A percentile compares a stretch with the other conserved stretches of the same genome.
Evolutionary conservation across 2,888 invertebrate genomes (phyloP).

Genomic region (Drosophila eohydei): DNA sequence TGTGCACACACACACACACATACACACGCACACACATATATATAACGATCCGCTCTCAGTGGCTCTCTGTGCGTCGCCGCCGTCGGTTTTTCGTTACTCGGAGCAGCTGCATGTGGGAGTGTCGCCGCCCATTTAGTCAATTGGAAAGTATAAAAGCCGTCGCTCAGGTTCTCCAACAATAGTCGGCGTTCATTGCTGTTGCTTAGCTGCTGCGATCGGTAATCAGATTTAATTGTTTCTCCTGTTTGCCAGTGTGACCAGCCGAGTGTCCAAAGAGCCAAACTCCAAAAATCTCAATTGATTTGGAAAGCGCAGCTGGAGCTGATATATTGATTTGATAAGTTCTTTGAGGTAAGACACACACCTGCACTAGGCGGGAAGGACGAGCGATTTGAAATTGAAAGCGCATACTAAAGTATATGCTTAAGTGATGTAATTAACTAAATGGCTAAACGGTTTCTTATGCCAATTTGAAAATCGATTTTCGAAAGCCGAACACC

Average conservation of each 20-base stretch:
- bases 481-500: conserved; percentile 46
- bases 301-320: conserved; percentile 52
- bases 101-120: conserved; percentile 48
- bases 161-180: conserved; percentile 51
- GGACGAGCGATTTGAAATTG: conserved; percentile 11
- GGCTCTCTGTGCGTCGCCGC: conserved; percentile 18
- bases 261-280: conserved; percentile 16
- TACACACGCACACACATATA: not conserved
- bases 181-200: conserved; percentile 60
- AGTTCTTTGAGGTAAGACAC: conserved; percentile 46
- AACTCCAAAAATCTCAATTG: conserved; percentile 17
- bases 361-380: not conserved
- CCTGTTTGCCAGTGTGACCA: conserved; percentile 39
- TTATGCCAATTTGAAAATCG: conserved; percentile 39
- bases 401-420: conserved; percentile 18
- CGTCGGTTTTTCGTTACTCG: conserved; percentile 13
- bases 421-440: conserved; percentile 58
- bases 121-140: conserved; percentile 49
- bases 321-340: conserved; percentile 37
- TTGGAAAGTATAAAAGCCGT: conserved; percentile 55
- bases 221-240: conserved; percentile 31
- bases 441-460: conserved; percentile 32
- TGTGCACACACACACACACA: not conserved
- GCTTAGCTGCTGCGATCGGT: conserved; percentile 52
- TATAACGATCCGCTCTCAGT: conserved; percentile 18